Evolutionary conservation across 2,113 vertebrate species (phyloP), one percentile per base, ranked within the genome.

Genomic region (Tyto alba): DNA sequence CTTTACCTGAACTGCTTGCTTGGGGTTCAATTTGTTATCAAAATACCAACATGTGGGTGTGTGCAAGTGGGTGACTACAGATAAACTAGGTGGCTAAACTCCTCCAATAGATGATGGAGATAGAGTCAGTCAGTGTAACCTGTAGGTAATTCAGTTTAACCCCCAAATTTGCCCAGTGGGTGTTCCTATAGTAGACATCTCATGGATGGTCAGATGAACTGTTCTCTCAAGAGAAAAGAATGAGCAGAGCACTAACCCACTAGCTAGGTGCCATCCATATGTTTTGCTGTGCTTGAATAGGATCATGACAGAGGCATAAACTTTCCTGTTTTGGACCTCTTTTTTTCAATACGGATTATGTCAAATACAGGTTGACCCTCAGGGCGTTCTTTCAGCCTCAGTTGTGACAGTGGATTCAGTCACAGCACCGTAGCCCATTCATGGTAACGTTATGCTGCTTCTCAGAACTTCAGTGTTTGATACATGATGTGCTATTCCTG

Each of bases 401-500:
- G 10, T 76, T 82, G n/a, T 53, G 38, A 13, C 14, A 43, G 16
- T 23, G 25, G 25, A 16, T 85, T 76, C 36, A 40, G 14, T 23
- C 26, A 16, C 60, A 74, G 14, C 38, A 88, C 7, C 23, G 15
- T 56, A 4, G 10, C 12, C 23, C 2, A 0, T 9, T 88, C 30
- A n/a, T 22, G 52, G 2, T 59, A 29, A 13, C 19, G 21, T 41
- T 60, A n/a, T 1, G 1, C 29, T 30, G 5, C 25, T 14, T 72
- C 40, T 73, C 57, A 43, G 15, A 38, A 23, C 17, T 72, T 53
- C 40, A 34, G 25, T 0, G 1, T 62, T 72, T 82, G 45, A 45
- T 69, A 38, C 5, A 4, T 6, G 60, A 73, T 0, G 0, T 30
- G 11, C 22, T 66, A 2, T 36, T 86, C n/a, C 63, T 85, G 57